A percentile compares a stretch with the other conserved stretches of the same genome.
These are phyloP conservation scores for Drosophila atroscutellata DNA, from an alignment of 2,888 invertebrate species.

Conservation along the genomic window DNA sequence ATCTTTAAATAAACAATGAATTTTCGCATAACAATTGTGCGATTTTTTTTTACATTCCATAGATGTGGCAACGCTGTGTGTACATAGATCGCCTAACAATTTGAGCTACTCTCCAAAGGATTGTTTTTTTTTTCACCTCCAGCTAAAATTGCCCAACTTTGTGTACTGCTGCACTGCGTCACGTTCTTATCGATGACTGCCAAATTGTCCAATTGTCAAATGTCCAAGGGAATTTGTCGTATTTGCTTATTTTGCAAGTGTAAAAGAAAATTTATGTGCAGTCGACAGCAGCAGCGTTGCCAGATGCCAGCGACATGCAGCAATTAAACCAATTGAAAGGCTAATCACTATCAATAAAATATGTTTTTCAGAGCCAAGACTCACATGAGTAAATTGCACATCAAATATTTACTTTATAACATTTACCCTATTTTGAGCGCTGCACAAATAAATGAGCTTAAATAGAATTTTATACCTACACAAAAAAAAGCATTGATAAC, in stretches of 20 bases:
- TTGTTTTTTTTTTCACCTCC: slow-evolving; percentile 30
- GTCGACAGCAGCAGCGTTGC: slow-evolving; percentile 18
- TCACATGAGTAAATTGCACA: slow-evolving; percentile 4
- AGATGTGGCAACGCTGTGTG: not conserved
- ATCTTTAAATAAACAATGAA: not conserved
- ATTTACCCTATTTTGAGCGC: slow-evolving; percentile 2
- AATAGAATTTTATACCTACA: slow-evolving; percentile 29
- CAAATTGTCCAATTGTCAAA: slow-evolving; percentile 15
- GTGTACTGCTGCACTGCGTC: slow-evolving; percentile 19
- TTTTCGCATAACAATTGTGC: not conserved
- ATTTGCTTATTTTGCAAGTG: slow-evolving; percentile 15
- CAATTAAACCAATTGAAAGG: slow-evolving; percentile 28
- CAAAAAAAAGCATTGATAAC: slow-evolving; percentile 30
- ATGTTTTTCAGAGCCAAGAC: slow-evolving; percentile 1
- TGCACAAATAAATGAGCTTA: slow-evolving; percentile 10
- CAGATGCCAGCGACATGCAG: slow-evolving; percentile 12
- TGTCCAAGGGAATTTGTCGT: slow-evolving; percentile 13
- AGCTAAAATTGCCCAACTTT: slow-evolving; percentile 5
- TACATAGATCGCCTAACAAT: not conserved
- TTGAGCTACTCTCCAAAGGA: slow-evolving; percentile 1
- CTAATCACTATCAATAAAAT: slow-evolving; percentile 32
- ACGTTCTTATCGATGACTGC: slow-evolving; percentile 22
- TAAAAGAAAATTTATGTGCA: slow-evolving; percentile 6
- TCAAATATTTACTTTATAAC: not conserved
- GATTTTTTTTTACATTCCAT: not conserved